Conservation (phyloP, 1,140 invertebrate genomes). For the Dinothrombium tinctorium region DNA sequence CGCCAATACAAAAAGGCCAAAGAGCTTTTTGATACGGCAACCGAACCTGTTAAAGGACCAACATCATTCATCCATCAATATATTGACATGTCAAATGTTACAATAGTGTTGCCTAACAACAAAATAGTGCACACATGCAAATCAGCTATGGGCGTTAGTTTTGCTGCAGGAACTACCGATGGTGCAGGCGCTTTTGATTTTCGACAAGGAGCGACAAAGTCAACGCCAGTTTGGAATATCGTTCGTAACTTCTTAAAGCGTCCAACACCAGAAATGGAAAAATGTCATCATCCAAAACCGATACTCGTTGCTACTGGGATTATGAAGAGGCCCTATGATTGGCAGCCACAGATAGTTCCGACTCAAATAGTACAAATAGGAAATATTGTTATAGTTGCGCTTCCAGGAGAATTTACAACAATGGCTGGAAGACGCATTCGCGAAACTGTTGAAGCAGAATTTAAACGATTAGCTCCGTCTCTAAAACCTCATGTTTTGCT, state of each 20-base stretch:
- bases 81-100: slow-evolving; percentile 46
- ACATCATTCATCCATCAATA: slow-evolving; percentile 50
- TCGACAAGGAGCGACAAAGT: slow-evolving; percentile 20
- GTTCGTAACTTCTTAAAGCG: slow-evolving; percentile 19
- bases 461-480: too few relatives aligned
- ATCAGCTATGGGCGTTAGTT: slow-evolving; percentile 28
- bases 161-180: slow-evolving; percentile 79
- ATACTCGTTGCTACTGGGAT: slow-evolving; percentile 63
- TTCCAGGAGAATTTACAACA: slow-evolving; percentile 78
- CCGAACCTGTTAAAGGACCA: slow-evolving; percentile 33
- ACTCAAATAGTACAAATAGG: slow-evolving; percentile 52
- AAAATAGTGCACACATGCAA: slow-evolving; percentile 19
- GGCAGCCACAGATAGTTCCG: slow-evolving; percentile 67
- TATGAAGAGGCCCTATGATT: slow-evolving; percentile 49
- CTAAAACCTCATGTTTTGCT: slow-evolving; percentile 53
- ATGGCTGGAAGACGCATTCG: slow-evolving; percentile 55
- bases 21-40: slow-evolving; percentile 28
- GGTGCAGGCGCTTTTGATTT: slow-evolving; percentile 74
- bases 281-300: slow-evolving; percentile 38
- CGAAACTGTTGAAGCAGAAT: background rate
- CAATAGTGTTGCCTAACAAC: slow-evolving; percentile 3
- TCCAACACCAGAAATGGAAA: slow-evolving; percentile 17
- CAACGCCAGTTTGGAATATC: slow-evolving; percentile 8
- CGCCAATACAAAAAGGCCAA: slow-evolving; percentile 46
- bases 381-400: slow-evolving; percentile 36